A percentile compares a stretch with the other conserved stretches of the same genome.
These are phyloP conservation scores for Syngnathus floridae DNA, from an alignment of 2,113 vertebrate genomes.

Conservation along the genomic window DNA sequence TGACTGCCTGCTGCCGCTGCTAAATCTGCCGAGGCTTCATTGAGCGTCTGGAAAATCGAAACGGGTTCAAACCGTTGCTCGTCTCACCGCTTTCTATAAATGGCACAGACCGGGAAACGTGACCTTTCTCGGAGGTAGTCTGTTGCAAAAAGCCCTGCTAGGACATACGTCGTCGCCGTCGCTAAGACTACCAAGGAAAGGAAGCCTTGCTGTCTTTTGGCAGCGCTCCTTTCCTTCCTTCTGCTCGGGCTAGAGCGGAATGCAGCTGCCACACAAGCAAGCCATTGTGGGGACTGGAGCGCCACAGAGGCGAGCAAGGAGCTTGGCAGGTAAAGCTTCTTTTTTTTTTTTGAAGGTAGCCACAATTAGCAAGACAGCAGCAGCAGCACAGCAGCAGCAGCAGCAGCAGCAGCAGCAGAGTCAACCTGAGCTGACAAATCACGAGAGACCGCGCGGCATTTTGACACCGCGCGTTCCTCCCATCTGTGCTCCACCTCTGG, in stretches of 20 bases:
- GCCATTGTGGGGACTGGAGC: constrained; percentile 28
- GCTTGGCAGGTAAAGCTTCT: constrained; percentile 31
- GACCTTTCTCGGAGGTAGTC: too few species aligned
- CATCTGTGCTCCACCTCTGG: constrained; percentile 44
- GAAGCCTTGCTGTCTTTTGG: constrained; percentile 57
- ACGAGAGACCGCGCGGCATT: constrained; percentile 33
- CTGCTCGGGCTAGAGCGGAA: constrained; percentile 31
- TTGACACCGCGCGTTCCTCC: constrained; percentile 54
- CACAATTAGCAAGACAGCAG: constrained; percentile 16
- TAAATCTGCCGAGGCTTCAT: not conserved
- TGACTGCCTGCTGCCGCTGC: constrained; percentile 16
- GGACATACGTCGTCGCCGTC: too few species aligned
- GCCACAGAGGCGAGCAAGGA: not conserved
- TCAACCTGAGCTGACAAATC: constrained; percentile 28
- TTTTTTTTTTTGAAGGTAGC: constrained; percentile 6
- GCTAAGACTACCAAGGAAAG: not conserved
- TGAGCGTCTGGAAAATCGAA: constrained; percentile 41
- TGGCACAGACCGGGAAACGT: not conserved
- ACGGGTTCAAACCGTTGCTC: constrained; percentile 5
- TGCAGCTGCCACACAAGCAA: constrained; percentile 41
- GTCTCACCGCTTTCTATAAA: not conserved
- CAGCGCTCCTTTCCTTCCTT: constrained; percentile 18
- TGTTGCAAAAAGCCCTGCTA: too few species aligned
- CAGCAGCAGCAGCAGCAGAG: not conserved
- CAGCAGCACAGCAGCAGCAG: not conserved